phyloP scores from a whole-genome alignment of 2,888 invertebrate genomes.

The Plusia festucae region DNA sequence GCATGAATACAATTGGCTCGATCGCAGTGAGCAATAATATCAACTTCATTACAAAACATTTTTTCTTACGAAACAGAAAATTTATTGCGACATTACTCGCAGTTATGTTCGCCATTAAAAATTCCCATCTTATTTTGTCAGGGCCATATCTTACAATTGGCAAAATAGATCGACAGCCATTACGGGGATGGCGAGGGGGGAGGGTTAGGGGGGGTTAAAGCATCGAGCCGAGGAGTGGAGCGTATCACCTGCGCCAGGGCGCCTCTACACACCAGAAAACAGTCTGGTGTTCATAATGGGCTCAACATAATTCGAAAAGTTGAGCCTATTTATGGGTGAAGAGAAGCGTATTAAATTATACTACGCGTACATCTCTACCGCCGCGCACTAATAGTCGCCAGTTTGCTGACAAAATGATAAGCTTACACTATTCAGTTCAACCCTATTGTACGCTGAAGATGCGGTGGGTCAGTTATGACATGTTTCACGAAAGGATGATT shows the following conservation, averaged over 20 bases:
- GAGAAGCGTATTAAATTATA: no score
- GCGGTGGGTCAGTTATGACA: no score
- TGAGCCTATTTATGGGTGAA: no score
- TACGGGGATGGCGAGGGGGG: slow-evolving; percentile 44
- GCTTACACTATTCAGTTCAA: not conserved
- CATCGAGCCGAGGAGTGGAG: slow-evolving; percentile 60
- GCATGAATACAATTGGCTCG: slow-evolving; percentile 47
- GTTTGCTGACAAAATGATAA: not conserved
- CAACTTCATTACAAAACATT: slow-evolving; percentile 65
- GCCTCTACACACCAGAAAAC: slow-evolving; percentile 51
- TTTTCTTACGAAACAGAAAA: slow-evolving; percentile 60
- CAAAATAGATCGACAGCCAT: slow-evolving; percentile 72
- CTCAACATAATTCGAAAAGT: no score
- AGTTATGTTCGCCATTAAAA: slow-evolving; percentile 74
- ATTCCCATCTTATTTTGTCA: slow-evolving; percentile 75
- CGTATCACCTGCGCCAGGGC: slow-evolving; percentile 64
- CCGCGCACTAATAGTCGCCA: not conserved
- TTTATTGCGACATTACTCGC: slow-evolving; percentile 69
- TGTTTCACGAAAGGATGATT: not conserved
- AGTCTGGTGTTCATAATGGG: no score
- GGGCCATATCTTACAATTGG: slow-evolving; percentile 74
- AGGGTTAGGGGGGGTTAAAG: slow-evolving; percentile 52
- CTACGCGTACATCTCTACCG: not conserved
- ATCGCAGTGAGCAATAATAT: slow-evolving; percentile 53
- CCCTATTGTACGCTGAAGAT: no score